Conservation (phyloP, 2,888 invertebrate genomes). For the Temnothorax rugatulus region DNA sequence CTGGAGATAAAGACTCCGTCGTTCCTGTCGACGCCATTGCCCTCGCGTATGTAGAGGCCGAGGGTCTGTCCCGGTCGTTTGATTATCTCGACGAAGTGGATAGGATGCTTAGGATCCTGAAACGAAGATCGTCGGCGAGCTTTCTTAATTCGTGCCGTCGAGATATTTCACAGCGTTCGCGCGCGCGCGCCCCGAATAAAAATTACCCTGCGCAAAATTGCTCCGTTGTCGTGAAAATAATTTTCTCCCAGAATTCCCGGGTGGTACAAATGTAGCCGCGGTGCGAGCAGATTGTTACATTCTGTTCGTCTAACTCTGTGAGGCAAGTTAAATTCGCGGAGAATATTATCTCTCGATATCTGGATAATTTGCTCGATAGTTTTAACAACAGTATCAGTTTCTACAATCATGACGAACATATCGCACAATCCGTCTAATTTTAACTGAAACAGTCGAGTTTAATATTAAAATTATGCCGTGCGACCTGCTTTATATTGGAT, state of each 20-base stretch:
- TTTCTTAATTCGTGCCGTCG: slow-evolving; percentile 46
- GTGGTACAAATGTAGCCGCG: neutral
- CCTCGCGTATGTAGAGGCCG: slow-evolving; percentile 99
- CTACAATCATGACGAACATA: neutral
- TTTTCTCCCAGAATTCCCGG: slow-evolving; percentile 25
- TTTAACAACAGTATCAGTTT: neutral
- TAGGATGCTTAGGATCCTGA: slow-evolving; percentile 92
- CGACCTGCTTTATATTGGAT: neutral
- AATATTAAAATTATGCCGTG: slow-evolving; percentile 2
- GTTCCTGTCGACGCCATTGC: slow-evolving; percentile 98
- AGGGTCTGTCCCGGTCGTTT: slow-evolving; percentile 99
- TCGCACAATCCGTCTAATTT: neutral
- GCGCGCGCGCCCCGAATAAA: neutral
- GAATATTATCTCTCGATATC: slow-evolving; percentile 1
- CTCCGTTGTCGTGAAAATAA: slow-evolving; percentile 57
- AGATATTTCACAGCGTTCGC: slow-evolving; percentile 41
- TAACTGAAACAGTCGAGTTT: neutral
- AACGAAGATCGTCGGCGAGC: slow-evolving; percentile 59
- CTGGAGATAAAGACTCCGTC: slow-evolving; percentile 99
- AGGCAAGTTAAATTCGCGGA: neutral
- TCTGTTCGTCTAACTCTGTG: neutral
- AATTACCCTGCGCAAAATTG: slow-evolving; percentile 48
- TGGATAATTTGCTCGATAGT: slow-evolving; percentile 3
- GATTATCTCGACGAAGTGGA: slow-evolving; percentile 98
- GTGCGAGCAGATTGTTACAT: slow-evolving; percentile 1